Percentiles rank a stretch among this genome's conserved stretches.
Evolutionary conservation across 2,113 vertebrate genomes (phyloP).

Genomic region (Psophia crepitans): DNA sequence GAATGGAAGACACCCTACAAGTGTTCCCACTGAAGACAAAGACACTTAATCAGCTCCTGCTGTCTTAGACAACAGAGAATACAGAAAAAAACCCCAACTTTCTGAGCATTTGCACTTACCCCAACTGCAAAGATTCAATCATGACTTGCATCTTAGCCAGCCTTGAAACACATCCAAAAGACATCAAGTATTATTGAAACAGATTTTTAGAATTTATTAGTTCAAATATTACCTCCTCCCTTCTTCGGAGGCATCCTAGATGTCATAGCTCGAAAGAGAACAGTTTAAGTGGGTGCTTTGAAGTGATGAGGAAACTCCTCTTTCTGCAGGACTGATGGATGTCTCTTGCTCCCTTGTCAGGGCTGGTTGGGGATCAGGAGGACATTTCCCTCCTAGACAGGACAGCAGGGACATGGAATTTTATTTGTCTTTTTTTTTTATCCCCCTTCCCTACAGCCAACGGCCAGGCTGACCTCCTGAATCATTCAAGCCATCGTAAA

Average conservation of each 20-base stretch:
- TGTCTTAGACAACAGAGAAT: neutral
- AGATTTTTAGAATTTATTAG: neutral
- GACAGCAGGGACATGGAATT: neutral
- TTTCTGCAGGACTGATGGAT: neutral
- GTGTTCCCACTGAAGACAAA: neutral
- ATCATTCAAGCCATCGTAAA: neutral
- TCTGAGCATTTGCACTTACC: neutral
- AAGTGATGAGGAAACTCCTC: neutral
- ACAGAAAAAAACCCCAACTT: rapidly evolving
- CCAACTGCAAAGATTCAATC: neutral
- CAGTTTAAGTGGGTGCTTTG: neutral
- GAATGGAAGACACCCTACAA: neutral
- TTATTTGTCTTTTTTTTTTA: constrained; percentile 20
- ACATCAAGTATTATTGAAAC: neutral
- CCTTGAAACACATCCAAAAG: neutral
- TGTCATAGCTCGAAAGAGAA: neutral
- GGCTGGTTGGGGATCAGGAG: neutral
- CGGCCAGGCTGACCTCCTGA: neutral
- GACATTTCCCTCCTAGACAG: neutral
- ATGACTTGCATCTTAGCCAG: neutral
- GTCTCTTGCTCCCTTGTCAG: neutral
- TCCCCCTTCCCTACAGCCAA: neutral
- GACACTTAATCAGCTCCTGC: neutral
- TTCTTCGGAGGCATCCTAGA: neutral
- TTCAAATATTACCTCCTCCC: neutral